These are phyloP conservation scores for Chaetophractus vellerosus DNA, from an alignment of 2,797 vertebrate genomes.

Conservation along the genomic window DNA sequence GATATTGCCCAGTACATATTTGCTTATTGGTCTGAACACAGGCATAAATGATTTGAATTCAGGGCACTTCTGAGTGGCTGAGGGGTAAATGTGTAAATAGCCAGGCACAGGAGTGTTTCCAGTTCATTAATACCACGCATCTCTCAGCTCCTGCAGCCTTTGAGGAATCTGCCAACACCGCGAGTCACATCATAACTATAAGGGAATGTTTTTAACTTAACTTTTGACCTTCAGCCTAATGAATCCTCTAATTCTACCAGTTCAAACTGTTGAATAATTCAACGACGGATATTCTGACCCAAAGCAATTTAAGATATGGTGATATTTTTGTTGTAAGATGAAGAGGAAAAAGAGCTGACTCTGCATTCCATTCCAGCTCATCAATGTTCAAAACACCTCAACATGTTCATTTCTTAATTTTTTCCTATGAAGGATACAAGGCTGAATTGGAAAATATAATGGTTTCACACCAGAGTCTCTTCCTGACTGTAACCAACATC, in stretches of 20 bases:
- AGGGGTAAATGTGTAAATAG: neutral
- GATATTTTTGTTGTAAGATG: constrained; percentile 71
- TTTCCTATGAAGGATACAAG: constrained; percentile 34
- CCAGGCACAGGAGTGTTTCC: constrained; percentile 16
- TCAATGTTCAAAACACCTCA: constrained; percentile 67
- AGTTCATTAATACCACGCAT: constrained; percentile 62
- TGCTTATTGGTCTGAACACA: neutral
- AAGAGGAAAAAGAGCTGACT: constrained; percentile 62
- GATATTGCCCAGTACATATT: neutral
- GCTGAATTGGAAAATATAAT: constrained; percentile 67
- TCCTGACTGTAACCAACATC: constrained; percentile 46
- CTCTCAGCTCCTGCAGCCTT: constrained; percentile 10
- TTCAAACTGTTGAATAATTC: constrained; percentile 87
- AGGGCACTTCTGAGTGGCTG: neutral
- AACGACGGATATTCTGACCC: constrained; percentile 70
- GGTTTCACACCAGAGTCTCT: constrained; percentile 66
- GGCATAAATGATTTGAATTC: constrained; percentile 61
- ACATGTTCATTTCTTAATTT: constrained; percentile 72
- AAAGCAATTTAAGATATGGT: constrained; percentile 79
- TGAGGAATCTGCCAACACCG: constrained; percentile 77
- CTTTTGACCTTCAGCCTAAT: constrained; percentile 64
- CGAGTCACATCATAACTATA: constrained; percentile 52
- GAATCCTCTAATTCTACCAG: constrained; percentile 84
- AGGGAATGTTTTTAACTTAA: constrained; percentile 86
- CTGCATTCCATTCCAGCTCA: constrained; percentile 42